Percentiles rank a stretch among this genome's conserved stretches.
These are phyloP conservation scores for Sinocyclocheilus rhinocerous DNA, from an alignment of 2,113 vertebrate genomes.

Conservation along the genomic window DNA sequence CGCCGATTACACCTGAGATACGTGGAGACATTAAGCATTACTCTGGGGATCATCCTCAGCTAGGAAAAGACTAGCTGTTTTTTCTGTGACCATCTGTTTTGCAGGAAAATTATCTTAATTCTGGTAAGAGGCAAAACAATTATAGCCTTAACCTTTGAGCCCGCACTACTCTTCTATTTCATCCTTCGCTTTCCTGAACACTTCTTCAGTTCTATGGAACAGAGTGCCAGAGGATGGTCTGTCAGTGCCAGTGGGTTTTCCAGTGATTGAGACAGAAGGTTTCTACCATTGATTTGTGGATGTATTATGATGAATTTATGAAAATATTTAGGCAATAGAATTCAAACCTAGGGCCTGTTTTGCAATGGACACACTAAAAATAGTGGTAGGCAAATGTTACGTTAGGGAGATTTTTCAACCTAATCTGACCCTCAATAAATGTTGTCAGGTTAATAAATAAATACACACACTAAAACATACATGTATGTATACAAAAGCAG, in stretches of 20 bases:
- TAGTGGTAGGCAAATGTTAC: too few relatives aligned
- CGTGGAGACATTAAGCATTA: conserved; percentile 75
- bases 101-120: conserved; percentile 72
- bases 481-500: too few relatives aligned
- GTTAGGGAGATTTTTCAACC: too few relatives aligned
- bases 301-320: too few relatives aligned
- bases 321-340: too few relatives aligned
- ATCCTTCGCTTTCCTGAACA: neutral
- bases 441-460: too few relatives aligned
- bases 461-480: too few relatives aligned
- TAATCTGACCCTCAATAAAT: too few relatives aligned
- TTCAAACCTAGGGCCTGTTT: too few relatives aligned
- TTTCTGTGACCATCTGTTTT: conserved; percentile 83
- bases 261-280: neutral
- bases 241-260: neutral
- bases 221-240: neutral
- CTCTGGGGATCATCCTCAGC: conserved; percentile 74
- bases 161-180: conserved; percentile 38
- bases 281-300: neutral
- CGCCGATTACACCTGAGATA: conserved; percentile 77
- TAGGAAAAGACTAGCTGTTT: conserved; percentile 62
- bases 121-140: conserved; percentile 72
- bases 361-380: too few relatives aligned
- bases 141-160: conserved; percentile 68
- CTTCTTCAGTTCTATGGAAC: neutral